A percentile compares a stretch with the other conserved stretches of the same genome.
Conservation (phyloP, 2,113 vertebrate genomes). For the Rhineura floridana region DNA sequence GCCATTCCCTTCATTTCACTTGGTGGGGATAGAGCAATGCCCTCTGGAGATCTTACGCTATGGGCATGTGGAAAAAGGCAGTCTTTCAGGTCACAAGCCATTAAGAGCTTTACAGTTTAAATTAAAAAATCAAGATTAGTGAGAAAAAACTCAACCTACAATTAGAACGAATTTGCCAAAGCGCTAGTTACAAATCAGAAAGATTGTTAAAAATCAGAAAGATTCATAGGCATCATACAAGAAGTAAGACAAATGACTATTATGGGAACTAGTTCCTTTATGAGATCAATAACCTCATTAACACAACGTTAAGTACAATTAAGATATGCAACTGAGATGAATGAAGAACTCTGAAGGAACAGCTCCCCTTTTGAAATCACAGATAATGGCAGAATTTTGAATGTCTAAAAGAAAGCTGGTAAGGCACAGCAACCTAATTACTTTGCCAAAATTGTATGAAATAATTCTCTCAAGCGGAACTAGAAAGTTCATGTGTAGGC, state of each 20-base stretch:
- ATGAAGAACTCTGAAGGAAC: too few relatives aligned
- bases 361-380: rapidly evolving
- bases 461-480: not conserved
- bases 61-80: not conserved
- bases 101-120: too few relatives aligned
- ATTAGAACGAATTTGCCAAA: rapidly evolving
- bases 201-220: rapidly evolving
- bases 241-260: not conserved
- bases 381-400: not conserved
- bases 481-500: not conserved
- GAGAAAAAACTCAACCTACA: rapidly evolving
- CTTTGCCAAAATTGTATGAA: not conserved
- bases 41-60: not conserved
- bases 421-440: not conserved
- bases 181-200: rapidly evolving
- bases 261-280: rapidly evolving
- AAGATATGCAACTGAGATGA: not conserved
- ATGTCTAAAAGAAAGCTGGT: rapidly evolving
- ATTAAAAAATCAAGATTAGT: too few relatives aligned
- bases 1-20: not conserved
- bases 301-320: not conserved
- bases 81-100: not conserved
- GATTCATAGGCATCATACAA: not conserved
- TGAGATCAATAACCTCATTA: not conserved
- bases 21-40: not conserved